Conservation (phyloP, 2,888 invertebrate genomes). For the Synanthedon formicaeformis region DNA sequence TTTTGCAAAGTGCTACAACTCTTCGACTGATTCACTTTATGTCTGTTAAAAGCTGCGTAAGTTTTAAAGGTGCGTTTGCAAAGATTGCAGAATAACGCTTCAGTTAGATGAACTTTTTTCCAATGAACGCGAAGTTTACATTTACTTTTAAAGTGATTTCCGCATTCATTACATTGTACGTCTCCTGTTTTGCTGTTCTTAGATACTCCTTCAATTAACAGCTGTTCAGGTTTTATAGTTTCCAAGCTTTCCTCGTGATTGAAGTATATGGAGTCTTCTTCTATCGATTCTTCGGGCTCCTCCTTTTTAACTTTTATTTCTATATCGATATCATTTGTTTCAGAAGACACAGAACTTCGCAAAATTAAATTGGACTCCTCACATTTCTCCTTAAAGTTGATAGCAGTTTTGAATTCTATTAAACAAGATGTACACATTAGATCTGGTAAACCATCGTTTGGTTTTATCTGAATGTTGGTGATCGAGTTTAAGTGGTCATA, state of each 20-base stretch:
- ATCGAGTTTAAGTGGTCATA: slow-evolving; percentile 37
- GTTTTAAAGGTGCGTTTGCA: slow-evolving; percentile 30
- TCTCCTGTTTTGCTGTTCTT: neutral
- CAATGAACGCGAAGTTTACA: slow-evolving; percentile 31
- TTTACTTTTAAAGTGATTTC: slow-evolving; percentile 22
- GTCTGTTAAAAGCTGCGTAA: slow-evolving; percentile 25
- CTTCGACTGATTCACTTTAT: slow-evolving; percentile 16
- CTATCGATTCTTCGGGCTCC: slow-evolving; percentile 8
- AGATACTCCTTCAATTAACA: neutral
- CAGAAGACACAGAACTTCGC: slow-evolving; percentile 8
- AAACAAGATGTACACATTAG: slow-evolving; percentile 44
- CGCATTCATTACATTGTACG: slow-evolving; percentile 19
- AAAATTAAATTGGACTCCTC: slow-evolving; percentile 32
- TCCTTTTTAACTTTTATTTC: slow-evolving; percentile 18
- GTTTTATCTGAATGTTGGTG: slow-evolving; percentile 33
- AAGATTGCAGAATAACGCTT: slow-evolving; percentile 17
- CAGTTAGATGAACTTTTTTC: slow-evolving; percentile 20
- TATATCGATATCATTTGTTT: neutral
- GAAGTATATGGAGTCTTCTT: neutral
- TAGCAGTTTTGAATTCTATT: slow-evolving; percentile 34
- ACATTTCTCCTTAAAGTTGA: slow-evolving; percentile 45
- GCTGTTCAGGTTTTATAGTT: neutral
- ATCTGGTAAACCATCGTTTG: slow-evolving; percentile 41
- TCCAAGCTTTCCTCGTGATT: neutral
- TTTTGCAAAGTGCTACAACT: slow-evolving; percentile 20